Evolutionary conservation across 2,113 vertebrate species (phyloP).

Genomic region (Brachypteracias leptosomus): DNA sequence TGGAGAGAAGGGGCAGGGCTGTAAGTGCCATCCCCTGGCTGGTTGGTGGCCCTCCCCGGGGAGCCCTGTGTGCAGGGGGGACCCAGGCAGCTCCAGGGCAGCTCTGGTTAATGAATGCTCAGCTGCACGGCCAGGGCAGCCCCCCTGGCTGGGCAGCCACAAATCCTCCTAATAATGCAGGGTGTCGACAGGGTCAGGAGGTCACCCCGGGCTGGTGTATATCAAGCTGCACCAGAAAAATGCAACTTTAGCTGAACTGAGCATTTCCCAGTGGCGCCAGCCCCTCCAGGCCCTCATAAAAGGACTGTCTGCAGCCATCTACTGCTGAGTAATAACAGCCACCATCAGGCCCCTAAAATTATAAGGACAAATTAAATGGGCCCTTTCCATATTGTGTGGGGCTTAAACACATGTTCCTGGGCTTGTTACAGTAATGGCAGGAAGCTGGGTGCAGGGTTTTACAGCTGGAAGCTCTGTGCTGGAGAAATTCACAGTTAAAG

Average conservation of each 20-base stretch:
- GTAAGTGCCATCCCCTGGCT: neutral
- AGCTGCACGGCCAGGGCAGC: neutral
- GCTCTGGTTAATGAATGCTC: neutral
- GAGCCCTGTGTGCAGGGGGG: neutral
- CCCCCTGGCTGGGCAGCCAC: conserved; percentile 6
- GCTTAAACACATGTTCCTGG: neutral
- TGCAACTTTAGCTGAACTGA: conserved; percentile 47
- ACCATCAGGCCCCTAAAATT: conserved; percentile 57
- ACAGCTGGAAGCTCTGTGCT: neutral
- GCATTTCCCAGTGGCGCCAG: conserved; percentile 76
- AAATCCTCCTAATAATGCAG: conserved; percentile 55
- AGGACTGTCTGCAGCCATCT: conserved; percentile 69
- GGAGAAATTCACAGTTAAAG: neutral
- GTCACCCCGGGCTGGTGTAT: conserved; percentile 8
- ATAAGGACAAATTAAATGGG: conserved; percentile 58
- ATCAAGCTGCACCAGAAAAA: conserved; percentile 50
- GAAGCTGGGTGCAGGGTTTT: neutral
- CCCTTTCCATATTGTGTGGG: conserved; percentile 15
- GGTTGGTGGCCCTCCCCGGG: neutral
- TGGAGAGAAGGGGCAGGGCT: neutral
- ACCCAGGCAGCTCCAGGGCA: neutral
- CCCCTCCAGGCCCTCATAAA: conserved; percentile 78
- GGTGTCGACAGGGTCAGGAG: conserved; percentile 51
- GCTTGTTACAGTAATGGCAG: conserved; percentile 24
- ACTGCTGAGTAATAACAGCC: conserved; percentile 36